These are phyloP conservation scores for Champsocephalus gunnari DNA, from an alignment of 2,797 vertebrate species.

Conservation along the genomic window DNA sequence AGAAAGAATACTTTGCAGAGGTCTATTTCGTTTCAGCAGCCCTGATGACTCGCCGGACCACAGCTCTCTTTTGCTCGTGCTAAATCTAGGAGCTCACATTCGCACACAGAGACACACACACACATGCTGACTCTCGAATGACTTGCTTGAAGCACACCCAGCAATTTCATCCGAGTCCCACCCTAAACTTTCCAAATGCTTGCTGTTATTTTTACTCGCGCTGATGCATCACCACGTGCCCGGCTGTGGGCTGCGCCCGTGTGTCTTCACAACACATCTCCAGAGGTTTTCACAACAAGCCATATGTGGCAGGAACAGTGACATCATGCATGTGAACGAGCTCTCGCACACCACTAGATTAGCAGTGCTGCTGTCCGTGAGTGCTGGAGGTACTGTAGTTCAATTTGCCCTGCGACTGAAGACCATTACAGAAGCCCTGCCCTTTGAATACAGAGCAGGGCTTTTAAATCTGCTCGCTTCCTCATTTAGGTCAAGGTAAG, in stretches of 20 bases:
- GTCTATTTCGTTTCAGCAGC: conserved; percentile 39
- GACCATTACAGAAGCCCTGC: conserved; percentile 46
- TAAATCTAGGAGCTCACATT: conserved; percentile 74
- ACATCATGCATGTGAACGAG: conserved; percentile 47
- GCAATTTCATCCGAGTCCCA: conserved; percentile 84
- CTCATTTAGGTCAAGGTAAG: conserved; percentile 62
- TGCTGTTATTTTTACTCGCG: conserved; percentile 82
- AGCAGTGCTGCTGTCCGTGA: conserved; percentile 43
- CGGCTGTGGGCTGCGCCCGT: conserved; percentile 21
- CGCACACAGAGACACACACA: conserved; percentile 46
- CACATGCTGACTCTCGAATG: conserved; percentile 32
- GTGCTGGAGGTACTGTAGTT: conserved; percentile 47
- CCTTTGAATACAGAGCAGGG: conserved; percentile 48
- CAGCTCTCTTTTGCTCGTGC: conserved; percentile 75
- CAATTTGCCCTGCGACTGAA: conserved; percentile 50
- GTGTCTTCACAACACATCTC: conserved; percentile 34
- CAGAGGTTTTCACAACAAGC: conserved; percentile 35
- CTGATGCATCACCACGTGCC: conserved; percentile 55
- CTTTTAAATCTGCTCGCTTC: conserved; percentile 47
- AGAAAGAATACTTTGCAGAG: conserved; percentile 34
- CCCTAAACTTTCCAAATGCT: conserved; percentile 77
- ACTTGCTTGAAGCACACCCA: conserved; percentile 75
- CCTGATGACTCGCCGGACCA: conserved; percentile 65
- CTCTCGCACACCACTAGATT: conserved; percentile 33
- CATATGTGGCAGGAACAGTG: conserved; percentile 50